Evolutionary conservation across 2,113 vertebrate species (phyloP).

Genomic region (Sitta europaea): DNA sequence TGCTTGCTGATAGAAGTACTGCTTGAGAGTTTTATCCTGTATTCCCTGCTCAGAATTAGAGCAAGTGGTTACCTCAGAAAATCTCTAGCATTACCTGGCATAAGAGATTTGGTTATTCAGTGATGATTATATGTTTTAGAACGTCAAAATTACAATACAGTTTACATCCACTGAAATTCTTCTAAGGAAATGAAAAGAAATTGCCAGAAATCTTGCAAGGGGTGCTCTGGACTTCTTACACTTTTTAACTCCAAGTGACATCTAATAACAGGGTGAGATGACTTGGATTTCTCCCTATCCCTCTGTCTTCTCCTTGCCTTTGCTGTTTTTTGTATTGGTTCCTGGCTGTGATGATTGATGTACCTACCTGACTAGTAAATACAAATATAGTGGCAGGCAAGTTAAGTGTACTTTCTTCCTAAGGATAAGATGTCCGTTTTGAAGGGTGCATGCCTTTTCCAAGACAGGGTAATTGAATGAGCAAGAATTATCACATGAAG

Average conservation of each 20-base stretch:
- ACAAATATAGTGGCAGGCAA: not conserved
- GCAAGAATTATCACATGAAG: not conserved
- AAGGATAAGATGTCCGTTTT: not conserved
- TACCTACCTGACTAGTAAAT: not conserved
- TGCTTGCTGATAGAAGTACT: not conserved
- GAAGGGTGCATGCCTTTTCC: not conserved
- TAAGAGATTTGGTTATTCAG: not conserved
- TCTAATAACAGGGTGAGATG: not conserved
- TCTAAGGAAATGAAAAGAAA: not conserved
- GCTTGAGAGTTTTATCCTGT: not conserved
- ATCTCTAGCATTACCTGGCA: not conserved
- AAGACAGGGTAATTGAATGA: not conserved
- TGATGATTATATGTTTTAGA: not conserved
- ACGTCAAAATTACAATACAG: not conserved
- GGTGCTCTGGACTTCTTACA: not conserved
- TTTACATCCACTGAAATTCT: not conserved
- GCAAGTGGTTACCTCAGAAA: not conserved
- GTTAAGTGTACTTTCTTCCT: not conserved
- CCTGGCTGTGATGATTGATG: not conserved
- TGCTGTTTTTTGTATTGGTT: not conserved
- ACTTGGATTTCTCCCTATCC: not conserved
- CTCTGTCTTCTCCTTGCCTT: not conserved
- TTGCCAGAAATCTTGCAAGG: not conserved
- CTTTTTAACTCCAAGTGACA: not conserved
- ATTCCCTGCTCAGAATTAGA: not conserved